Evolutionary conservation across 2,888 invertebrate species (phyloP), one percentile per base, ranked within the genome.

Genomic region (Zelleria hepariella): DNA sequence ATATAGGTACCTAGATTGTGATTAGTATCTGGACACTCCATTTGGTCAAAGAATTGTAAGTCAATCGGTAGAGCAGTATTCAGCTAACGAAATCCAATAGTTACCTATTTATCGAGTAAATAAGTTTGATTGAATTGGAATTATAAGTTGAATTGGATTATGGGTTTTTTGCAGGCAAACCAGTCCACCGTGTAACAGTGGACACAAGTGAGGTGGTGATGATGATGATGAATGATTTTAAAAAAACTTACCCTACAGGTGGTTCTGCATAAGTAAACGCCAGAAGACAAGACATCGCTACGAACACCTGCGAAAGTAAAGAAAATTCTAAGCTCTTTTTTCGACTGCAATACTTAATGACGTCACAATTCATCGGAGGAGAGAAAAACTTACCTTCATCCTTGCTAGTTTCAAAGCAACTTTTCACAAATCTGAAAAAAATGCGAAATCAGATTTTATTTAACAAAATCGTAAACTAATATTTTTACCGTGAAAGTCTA

Each of bases 191-290:
- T n/a, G n/a, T n/a, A n/a, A n/a, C n/a, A n/a, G n/a, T n/a, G n/a
- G n/a, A n/a, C n/a, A n/a, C n/a, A n/a, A n/a, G n/a, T n/a, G n/a
- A n/a, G n/a, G n/a, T n/a, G n/a, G n/a, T n/a, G n/a, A n/a, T n/a
- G n/a, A n/a, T n/a, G n/a, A 7, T 8, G 6, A n/a, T n/a, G 48
- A 15, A 15, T 15, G n/a, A 48, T 48, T 48, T 48, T 48, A 8
- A 15, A 15, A 4, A 24, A 57, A 71, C 84, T 72, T 75, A 86
- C 85, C 76, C 75, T 1, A 85, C 74, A 0, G 86, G 85, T 53
- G 86, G 84, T 64, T 86, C 86, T 0, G 84, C 85, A 15, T 74
- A 3, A 0, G 73, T 62, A 1, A 68, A 59, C 10, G 79, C 71
- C 2, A 78, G 57, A n/a, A 83, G 58, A 63, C 75, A 76, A 7